Conservation (phyloP, 2,113 vertebrate species). For the Halcyon malimbica region DNA sequence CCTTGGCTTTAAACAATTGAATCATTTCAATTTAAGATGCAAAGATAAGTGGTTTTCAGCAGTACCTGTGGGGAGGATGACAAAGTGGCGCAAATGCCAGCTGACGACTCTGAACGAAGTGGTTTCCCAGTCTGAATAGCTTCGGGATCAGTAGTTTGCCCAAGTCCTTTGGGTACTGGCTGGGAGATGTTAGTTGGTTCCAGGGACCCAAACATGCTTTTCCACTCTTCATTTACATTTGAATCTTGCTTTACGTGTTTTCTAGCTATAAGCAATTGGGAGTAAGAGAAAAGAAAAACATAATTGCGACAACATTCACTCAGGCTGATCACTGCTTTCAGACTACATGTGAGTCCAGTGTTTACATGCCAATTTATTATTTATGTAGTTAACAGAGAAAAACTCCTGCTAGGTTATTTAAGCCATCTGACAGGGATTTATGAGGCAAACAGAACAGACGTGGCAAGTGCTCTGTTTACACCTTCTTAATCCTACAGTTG, state of each 20-base stretch:
- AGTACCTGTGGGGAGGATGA: conserved; percentile 84
- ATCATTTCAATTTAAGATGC: neutral
- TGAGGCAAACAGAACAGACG: neutral
- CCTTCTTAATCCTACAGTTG: neutral
- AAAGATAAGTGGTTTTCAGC: neutral
- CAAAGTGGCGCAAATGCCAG: conserved; percentile 74
- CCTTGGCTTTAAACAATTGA: neutral
- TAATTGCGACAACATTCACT: neutral
- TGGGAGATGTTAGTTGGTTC: conserved; percentile 84
- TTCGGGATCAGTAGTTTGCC: conserved; percentile 75
- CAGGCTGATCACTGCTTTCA: neutral
- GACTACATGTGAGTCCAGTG: neutral
- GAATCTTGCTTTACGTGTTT: conserved; percentile 96
- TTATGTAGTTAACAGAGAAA: neutral
- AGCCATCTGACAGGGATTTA: neutral
- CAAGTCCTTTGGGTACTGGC: conserved; percentile 76
- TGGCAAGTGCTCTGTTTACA: neutral
- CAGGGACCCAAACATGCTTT: conserved; percentile 98
- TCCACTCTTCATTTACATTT: conserved; percentile 98
- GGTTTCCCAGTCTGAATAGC: conserved; percentile 71
- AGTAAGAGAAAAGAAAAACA: neutral
- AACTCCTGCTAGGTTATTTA: neutral
- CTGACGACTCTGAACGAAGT: conserved; percentile 81
- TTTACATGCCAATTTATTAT: neutral
- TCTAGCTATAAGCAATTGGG: conserved; percentile 76